A percentile compares a stretch with the other conserved stretches of the same genome.
Conservation (phyloP, 2,888 invertebrate species). For the Branchipolynoe longqiensis region DNA sequence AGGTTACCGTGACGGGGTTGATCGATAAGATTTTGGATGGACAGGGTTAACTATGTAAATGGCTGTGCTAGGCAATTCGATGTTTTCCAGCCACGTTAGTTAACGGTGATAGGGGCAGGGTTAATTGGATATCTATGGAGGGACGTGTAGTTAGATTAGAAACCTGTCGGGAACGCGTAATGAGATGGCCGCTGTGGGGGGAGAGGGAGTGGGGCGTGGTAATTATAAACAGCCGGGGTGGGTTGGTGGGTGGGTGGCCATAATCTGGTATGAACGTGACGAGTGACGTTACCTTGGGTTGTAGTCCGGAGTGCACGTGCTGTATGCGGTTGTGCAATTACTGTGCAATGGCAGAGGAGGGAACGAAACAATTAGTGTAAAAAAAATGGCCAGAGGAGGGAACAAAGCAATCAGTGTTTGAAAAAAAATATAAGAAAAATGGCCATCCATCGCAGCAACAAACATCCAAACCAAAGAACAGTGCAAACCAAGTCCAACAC, state of each 20-base stretch:
- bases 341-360: conserved; percentile 57
- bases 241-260: no score
- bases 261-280: no score
- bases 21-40: no score
- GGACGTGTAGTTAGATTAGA: background rate
- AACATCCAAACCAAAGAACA: conserved; percentile 40
- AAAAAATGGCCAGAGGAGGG: conserved; percentile 54
- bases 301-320: conserved; percentile 58
- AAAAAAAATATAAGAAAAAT: no score
- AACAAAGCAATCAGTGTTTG: conserved; percentile 47
- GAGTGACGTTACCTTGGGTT: conserved; percentile 58
- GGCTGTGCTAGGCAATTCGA: no score
- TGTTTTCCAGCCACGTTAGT: no score
- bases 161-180: background rate
- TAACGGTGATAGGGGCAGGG: background rate
- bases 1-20: no score
- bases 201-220: background rate
- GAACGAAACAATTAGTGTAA: conserved; percentile 53
- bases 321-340: conserved; percentile 59
- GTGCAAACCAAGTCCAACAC: conserved; percentile 47
- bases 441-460: conserved; percentile 51
- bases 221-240: no score
- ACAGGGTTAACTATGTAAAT: no score
- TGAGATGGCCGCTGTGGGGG: background rate
- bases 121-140: background rate